Evolutionary conservation across 2,888 invertebrate species (phyloP), one percentile per base, ranked within the genome.

Genomic region (Drosophila hawaiiensis): DNA sequence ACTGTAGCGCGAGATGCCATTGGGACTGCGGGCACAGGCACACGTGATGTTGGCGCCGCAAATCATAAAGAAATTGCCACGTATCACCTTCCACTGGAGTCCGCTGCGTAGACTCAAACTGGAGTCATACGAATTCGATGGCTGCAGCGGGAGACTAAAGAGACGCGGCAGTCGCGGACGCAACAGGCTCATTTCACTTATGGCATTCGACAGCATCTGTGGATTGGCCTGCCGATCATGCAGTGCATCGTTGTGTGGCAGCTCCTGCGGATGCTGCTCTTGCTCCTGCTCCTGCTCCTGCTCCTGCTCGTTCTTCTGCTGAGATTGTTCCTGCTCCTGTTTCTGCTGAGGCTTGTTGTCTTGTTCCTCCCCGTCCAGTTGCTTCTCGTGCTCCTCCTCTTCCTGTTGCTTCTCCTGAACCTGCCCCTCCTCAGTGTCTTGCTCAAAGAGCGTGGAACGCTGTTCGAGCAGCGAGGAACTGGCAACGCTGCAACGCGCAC

Each of bases 41-140:
- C 97, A 97, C 49, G 96, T 96, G 55, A 97, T 95, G 88, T 96
- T 96, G 29, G 96, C 96, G 58, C 96, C 95, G 84, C 96, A 97
- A 22, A 97, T 95, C 94, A 96, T 96, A 83, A 96, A 95, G 92
- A 96, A 97, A 92, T 95, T 95, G 0, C 97, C 97, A 68, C 94
- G 94, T 19, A 97, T 94, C 19, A 95, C 95, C 79, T 95, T 94
- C 95, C 95, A 95, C 25, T 76, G 82, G 39, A 69, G 56, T 25
- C 61, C 64, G 47, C 54, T 65, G n/a, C 72, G 74, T 22, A 78
- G 62, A 58, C 73, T 86, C 9, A 68, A 28, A 16, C 39, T 77
- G 19, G 79, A 76, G 1, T 50, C 70, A 10, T 68, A 74, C 10
- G 54, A 58, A 28, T 67, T 10, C 5, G 56, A 47, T 9, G 77